phyloP scores from a whole-genome alignment of 2,888 invertebrate genomes.

The Parnassius mnemosyne region DNA sequence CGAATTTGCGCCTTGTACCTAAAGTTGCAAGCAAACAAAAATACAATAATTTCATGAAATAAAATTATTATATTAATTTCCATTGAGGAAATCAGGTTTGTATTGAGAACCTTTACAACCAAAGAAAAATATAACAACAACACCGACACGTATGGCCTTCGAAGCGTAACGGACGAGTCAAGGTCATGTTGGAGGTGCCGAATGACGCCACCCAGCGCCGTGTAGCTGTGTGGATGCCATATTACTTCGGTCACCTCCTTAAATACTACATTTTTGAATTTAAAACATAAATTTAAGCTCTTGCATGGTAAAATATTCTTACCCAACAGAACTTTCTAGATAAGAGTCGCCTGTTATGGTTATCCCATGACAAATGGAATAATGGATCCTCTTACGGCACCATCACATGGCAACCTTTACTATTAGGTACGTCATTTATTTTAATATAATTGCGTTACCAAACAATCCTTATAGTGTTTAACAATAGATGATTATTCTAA shows the following conservation, averaged over 20 bases:
- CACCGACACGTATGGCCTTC: slow-evolving; percentile 41
- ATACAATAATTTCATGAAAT: no score
- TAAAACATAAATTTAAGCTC: no score
- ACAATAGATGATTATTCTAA: slow-evolving; percentile 3
- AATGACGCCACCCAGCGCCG: slow-evolving; percentile 20
- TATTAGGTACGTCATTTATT: neutral
- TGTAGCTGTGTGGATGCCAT: slow-evolving; percentile 24
- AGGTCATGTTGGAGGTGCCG: slow-evolving; percentile 40
- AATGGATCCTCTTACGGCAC: no score
- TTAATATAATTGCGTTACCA: neutral
- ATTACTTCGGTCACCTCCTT: slow-evolving; percentile 28
- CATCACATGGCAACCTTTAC: no score
- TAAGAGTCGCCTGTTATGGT: neutral
- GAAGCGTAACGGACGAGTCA: slow-evolving; percentile 46
- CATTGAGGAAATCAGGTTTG: no score
- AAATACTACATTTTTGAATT: slow-evolving; percentile 2
- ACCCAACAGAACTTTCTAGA: no score
- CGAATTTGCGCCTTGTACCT: no score
- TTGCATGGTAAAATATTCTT: no score
- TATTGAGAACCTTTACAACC: no score
- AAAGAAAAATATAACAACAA: slow-evolving; percentile 21
- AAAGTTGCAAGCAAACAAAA: no score
- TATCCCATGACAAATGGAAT: no score
- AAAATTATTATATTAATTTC: no score
- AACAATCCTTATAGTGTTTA: neutral